A percentile compares a stretch with the other conserved stretches of the same genome.
phyloP scores from a whole-genome alignment of 2,888 invertebrate genomes.

The Beris morrisii region DNA sequence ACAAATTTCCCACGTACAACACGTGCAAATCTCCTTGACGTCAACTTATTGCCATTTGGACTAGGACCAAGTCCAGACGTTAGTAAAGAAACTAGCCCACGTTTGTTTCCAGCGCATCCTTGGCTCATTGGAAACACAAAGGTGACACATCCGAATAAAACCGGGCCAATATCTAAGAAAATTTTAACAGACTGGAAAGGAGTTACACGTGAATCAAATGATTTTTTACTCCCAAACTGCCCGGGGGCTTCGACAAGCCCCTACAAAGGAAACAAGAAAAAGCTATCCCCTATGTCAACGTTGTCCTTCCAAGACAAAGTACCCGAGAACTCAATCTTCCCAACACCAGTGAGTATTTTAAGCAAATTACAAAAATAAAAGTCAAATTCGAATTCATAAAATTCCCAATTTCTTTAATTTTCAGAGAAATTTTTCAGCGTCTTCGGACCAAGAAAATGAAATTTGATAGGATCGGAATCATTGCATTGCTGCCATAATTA shows the following conservation, averaged over 20 bases:
- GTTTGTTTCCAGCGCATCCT: constrained; percentile 38
- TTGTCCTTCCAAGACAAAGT: constrained; percentile 35
- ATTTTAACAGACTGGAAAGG: constrained; percentile 40
- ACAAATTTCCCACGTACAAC: constrained; percentile 30
- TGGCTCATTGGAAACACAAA: constrained; percentile 38
- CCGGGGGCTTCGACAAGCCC: constrained; percentile 39
- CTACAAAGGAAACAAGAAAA: constrained; percentile 40
- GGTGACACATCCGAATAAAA: constrained; percentile 31
- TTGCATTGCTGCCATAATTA: not conserved
- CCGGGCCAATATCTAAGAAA: constrained; percentile 33
- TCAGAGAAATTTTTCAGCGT: constrained; percentile 41
- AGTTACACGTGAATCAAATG: constrained; percentile 36
- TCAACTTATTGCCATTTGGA: constrained; percentile 32
- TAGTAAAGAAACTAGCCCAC: constrained; percentile 38
- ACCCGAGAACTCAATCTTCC: constrained; percentile 28
- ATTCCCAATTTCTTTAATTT: constrained; percentile 11
- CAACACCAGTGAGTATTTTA: constrained; percentile 35
- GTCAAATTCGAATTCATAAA: not conserved
- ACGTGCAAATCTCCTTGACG: constrained; percentile 33
- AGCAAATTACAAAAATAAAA: not conserved
- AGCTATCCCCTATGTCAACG: constrained; percentile 39
- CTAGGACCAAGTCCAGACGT: constrained; percentile 29
- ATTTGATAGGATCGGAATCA: constrained; percentile 18
- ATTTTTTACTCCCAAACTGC: constrained; percentile 41
- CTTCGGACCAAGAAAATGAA: constrained; percentile 40